Base-by-base conservation (phyloP, 2,113 vertebrate genomes). In the Neolamprologus kungweensis region DNA sequence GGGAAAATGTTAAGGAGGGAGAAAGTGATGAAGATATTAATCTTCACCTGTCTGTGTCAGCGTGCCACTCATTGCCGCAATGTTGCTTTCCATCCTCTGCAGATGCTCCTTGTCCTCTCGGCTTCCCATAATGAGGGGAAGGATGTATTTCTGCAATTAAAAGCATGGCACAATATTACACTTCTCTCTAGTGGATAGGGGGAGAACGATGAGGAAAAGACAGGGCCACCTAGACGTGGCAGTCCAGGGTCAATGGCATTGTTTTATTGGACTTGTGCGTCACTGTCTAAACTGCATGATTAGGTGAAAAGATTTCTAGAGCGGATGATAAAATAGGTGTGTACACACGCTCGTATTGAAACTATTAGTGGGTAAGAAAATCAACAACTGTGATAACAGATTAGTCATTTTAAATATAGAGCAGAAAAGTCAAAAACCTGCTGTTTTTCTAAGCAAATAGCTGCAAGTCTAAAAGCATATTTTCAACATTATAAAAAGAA, bases 1-100 rank as follows among this genome's bases (percentile, higher is more conserved):
- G 98, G 98, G 97, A 96, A 97, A 97, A 97, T 96, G 96, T 97
- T 96, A 96, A 97, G 97, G 96, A 97, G 96, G 95, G 94, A 96
- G 95, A 97, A 96, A 97, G 96, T 97, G 97, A 98, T 98, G 98
- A 98, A 98, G 97, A 97, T 98, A 98, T 99, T 99, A 99, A 99
- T 99, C 98, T 99, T 98, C 97, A 99, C 99, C 98, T 99, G 99
- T 99, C 98, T 99, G 99, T 95, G 98, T 98, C 97, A 99, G 97
- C 80, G 97, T 99, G 98, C 98, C 98, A 98, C 98, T 99, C 98
- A 99, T 98, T 96, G 98, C 98, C 1, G 97, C 97, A 92, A 99
- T 97, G 95, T 96, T 97, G 81, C 97, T 97, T 95, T 98, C 98
- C 93, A 99, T 98, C 96, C 98, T 97, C 97, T 98, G 98, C 96